Evolutionary conservation across 1,140 invertebrate species (phyloP), one percentile per base, ranked within the genome.

Genomic region (Papilio polyxenes): DNA sequence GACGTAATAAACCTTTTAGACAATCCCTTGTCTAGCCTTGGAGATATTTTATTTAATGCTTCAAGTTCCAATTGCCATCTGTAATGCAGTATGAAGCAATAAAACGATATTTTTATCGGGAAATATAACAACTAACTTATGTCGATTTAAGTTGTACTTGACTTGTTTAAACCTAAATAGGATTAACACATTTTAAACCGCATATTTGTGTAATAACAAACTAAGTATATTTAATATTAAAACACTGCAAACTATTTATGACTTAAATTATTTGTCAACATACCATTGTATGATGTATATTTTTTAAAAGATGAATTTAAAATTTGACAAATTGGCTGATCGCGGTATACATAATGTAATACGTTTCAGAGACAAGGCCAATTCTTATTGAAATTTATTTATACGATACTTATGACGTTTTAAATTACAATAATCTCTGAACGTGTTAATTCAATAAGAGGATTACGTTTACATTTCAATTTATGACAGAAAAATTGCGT

Each of bases 51-150:
- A 75, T 49, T 75, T 62, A 23, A 48, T 76, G 7, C n/a, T 48
- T 20, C n/a, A 76, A 48, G 75, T 49, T 53, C 11, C 48, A 20
- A n/a, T 15, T 48, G 75, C 48, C 49, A 53, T 76, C 8, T 76
- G 75, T 76, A 15, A 49, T 31, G 40, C 40, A 51, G 65, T 69
- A 40, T n/a, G 20, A 48, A 48, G 75, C 48, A 53, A 76, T 76
- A 76, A 76, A 76, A 76, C 11, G 11, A 8, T 23, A 49, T 51
- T 76, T 76, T 76, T 76, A 76, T 76, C 49, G 48, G 49, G 44
- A 76, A 48, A 76, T 76, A 76, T 76, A 49, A 76, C 49, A 76
- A 76, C 75, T 76, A 76, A 76, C 20, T 76, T 76, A 76, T 76
- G 75, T 23, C 23, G 48, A 51, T 11, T 15, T 48, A 9, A 20